Conservation (phyloP, 2,888 invertebrate species). For the Standfussiana lucernea region DNA sequence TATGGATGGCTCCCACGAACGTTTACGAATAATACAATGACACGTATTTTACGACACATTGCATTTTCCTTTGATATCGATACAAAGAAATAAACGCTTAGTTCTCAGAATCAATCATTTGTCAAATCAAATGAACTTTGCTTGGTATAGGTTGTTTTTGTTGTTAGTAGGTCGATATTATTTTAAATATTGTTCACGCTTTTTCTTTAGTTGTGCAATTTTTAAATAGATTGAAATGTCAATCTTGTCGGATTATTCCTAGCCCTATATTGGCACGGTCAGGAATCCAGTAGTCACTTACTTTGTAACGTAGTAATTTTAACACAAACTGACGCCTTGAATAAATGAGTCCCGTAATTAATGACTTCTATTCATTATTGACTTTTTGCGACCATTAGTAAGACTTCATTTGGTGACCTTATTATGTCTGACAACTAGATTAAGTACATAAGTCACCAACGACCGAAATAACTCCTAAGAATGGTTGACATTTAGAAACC, state of each 20-base stretch:
- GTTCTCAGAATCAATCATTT: conserved; percentile 9
- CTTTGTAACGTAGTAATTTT: neutral
- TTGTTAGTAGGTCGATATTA: neutral
- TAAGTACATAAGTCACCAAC: conserved; percentile 23
- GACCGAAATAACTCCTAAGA: neutral
- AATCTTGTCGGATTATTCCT: neutral
- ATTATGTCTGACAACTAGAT: conserved; percentile 9
- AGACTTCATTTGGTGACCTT: conserved; percentile 22
- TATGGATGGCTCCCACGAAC: conserved; percentile 68
- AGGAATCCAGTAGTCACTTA: neutral
- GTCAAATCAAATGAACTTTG: neutral
- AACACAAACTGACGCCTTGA: neutral
- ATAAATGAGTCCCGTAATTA: neutral
- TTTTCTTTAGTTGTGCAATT: neutral
- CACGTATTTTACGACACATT: conserved; percentile 48
- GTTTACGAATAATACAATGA: conserved; percentile 37
- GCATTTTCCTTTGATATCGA: conserved; percentile 15
- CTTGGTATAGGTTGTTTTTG: neutral
- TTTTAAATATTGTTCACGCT: neutral
- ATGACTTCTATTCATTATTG: neutral
- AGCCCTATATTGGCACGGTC: neutral
- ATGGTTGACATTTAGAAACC: conserved; percentile 1
- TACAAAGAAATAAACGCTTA: conserved; percentile 10
- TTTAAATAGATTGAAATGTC: neutral
- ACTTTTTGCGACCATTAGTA: conserved; percentile 4